A percentile compares a stretch with the other conserved stretches of the same genome.
Evolutionary conservation across 92 coral and sea anemone species (phyloP).

Genomic region (Galaxea fascicularis): DNA sequence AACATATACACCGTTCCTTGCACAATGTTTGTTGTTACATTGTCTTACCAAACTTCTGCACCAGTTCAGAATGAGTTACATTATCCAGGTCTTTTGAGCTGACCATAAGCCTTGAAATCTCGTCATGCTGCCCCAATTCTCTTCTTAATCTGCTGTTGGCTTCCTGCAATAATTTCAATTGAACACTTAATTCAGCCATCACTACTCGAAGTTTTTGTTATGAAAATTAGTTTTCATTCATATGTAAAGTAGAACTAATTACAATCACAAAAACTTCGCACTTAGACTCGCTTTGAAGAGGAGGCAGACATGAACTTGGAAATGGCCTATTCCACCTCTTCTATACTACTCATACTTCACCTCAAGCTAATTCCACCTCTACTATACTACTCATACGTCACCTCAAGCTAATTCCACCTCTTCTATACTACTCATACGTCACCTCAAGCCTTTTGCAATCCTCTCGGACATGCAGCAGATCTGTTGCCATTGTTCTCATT

Average conservation of each 20-base stretch:
- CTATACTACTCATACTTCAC: slow-evolving; percentile 35
- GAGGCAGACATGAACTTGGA: too few relatives aligned
- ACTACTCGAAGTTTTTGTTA: too few relatives aligned
- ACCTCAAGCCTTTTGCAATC: slow-evolving; percentile 95
- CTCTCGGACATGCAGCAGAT: slow-evolving; percentile 85
- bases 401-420: too few relatives aligned
- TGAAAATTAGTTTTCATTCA: too few relatives aligned
- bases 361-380: too few relatives aligned
- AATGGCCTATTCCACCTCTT: background rate
- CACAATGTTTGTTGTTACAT: background rate
- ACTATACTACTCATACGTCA: too few relatives aligned
- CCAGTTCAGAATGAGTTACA: slow-evolving; percentile 89
- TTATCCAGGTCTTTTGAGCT: slow-evolving; percentile 85
- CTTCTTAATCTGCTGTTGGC: slow-evolving; percentile 87
- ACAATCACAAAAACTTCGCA: too few relatives aligned
- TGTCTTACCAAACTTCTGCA: slow-evolving; percentile 91
- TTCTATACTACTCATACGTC: background rate
- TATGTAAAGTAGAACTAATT: too few relatives aligned
- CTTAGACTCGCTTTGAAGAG: too few relatives aligned
- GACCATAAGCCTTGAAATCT: slow-evolving; percentile 79
- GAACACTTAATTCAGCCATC: background rate
- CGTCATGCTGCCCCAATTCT: slow-evolving; percentile 87
- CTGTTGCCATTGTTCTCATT: slow-evolving; percentile 95
- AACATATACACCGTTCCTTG: background rate
- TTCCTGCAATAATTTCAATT: slow-evolving; percentile 58